phyloP scores from a whole-genome alignment of 2,888 invertebrate species.

The Hirtodrosophila alboralis region DNA sequence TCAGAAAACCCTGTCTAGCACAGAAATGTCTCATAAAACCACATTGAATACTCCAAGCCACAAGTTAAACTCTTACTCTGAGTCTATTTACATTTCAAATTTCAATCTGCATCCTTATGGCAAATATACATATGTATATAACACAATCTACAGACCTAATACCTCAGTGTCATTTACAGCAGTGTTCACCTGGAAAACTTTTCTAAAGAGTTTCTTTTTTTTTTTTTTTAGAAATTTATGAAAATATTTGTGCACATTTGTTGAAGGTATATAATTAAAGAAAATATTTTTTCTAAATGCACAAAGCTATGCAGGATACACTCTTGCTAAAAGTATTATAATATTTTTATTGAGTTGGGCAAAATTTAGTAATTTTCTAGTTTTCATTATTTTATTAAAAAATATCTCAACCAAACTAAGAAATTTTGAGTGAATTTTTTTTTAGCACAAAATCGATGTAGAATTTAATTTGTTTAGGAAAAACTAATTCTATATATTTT shows the following conservation, averaged over 20 bases:
- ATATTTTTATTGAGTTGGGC: no score
- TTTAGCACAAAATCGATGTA: no score
- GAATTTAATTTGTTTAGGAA: no score
- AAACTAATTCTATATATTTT: no score
- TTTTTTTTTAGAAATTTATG: conserved; percentile 30
- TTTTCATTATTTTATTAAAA: no score
- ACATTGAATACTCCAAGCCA: conserved; percentile 37
- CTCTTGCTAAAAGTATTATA: no score
- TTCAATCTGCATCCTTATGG: conserved; percentile 38
- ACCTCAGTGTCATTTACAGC: conserved; percentile 21
- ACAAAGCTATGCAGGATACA: no score
- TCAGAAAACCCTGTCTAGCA: no score
- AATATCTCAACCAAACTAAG: no score
- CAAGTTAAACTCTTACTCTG: conserved; percentile 27
- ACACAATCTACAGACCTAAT: not conserved
- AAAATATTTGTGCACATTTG: conserved; percentile 43
- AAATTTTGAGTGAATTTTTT: no score
- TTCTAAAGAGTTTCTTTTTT: conserved; percentile 24
- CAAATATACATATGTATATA: no score
- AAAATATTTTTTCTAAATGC: conserved; percentile 48
- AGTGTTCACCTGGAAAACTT: conserved; percentile 28
- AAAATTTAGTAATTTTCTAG: no score
- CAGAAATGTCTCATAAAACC: conserved; percentile 16
- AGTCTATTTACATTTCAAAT: conserved; percentile 46
- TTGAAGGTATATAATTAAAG: conserved; percentile 58